phyloP scores from a whole-genome alignment of 1,140 invertebrate species.

The Scaptomyza montana region DNA sequence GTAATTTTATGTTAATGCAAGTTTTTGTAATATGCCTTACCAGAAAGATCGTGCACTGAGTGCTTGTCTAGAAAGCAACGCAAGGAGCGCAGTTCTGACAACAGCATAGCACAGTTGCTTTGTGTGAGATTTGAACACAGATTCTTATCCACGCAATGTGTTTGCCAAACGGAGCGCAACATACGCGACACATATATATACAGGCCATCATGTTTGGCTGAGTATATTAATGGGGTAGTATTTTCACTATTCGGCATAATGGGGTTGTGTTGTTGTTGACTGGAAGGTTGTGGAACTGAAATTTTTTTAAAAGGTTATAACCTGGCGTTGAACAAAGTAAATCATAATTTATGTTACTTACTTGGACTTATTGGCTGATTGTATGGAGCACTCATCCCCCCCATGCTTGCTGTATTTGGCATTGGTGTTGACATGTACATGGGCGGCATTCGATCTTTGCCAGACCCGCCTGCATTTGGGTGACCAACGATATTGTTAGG shows the following conservation, averaged over 20 bases:
- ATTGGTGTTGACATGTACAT: conserved; percentile 82
- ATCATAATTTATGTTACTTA: conserved; percentile 30
- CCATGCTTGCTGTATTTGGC: conserved; percentile 42
- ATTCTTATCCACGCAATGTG: conserved; percentile 86
- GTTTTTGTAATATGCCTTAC: conserved; percentile 35
- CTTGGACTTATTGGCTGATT: conserved; percentile 71
- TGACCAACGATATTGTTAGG: conserved; percentile 43
- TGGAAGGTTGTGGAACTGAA: conserved; percentile 53
- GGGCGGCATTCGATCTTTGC: conserved; percentile 49
- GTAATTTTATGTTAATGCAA: neutral
- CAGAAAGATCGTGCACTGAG: conserved; percentile 75
- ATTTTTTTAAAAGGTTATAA: neutral
- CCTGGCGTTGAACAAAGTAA: too few species aligned
- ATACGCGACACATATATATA: conserved; percentile 96
- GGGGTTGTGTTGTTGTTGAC: conserved; percentile 53
- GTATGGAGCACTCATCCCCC: conserved; percentile 32
- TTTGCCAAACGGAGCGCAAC: conserved; percentile 91
- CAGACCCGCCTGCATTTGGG: conserved; percentile 2
- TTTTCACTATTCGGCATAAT: conserved; percentile 45
- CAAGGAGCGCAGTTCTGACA: conserved; percentile 84
- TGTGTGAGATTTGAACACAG: conserved; percentile 84
- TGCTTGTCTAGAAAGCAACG: conserved; percentile 84
- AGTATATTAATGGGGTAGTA: conserved; percentile 65
- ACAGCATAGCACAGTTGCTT: conserved; percentile 84
- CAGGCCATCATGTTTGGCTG: conserved; percentile 95